Evolutionary conservation across 2,113 vertebrate genomes (phyloP), one percentile per base, ranked within the genome.

Genomic region (Marcusenius ussheri): DNA sequence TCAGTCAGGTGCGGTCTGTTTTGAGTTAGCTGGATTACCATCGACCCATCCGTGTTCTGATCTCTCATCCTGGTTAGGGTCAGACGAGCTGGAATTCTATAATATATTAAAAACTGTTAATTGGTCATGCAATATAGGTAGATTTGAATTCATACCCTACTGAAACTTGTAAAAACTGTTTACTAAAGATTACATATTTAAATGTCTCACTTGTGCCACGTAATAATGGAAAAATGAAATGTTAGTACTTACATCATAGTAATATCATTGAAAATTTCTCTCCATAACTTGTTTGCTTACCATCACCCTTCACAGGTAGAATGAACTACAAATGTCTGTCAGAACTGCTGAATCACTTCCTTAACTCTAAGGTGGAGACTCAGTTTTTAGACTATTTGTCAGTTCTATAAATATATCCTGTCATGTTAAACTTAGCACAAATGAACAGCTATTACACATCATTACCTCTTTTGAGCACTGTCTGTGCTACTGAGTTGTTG

Each of bases 1-100:
- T 88, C 35, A 13, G 85, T 49, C 85, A 88, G 85, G 89, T 80
- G 89, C 46, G 17, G 24, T 17, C 39, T 87, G 39, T 51, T 58
- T 53, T 35, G 49, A 15, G 47, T 84, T 19, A 83, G 31, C 5
- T 47, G 83, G 83, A 84, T 46, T 84, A 84, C 70, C 15, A 39
- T 80, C 74, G 5, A 80, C 7, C 35, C 74, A 80, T 80, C 13
- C 15, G 17, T 39, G 0, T 42, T 80, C 15, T 39, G 17, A 19
- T 15, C 74, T 7, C 1, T 80, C 39, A 39, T 17, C 6, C 5
- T 42, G 13, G 17, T 7, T n/a, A 35, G 70, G 31, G 35, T 77
- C 5, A 39, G 15, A 5, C 13, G 70, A 77, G 35, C 31, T 77
- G 35, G 70, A 42, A 39, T 77, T 39, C 31, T 77, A 80, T 42